A percentile compares a stretch with the other conserved stretches of the same genome.
These are phyloP conservation scores for Jaculus jaculus DNA, from an alignment of 2,113 vertebrate genomes.

Conservation along the genomic window DNA sequence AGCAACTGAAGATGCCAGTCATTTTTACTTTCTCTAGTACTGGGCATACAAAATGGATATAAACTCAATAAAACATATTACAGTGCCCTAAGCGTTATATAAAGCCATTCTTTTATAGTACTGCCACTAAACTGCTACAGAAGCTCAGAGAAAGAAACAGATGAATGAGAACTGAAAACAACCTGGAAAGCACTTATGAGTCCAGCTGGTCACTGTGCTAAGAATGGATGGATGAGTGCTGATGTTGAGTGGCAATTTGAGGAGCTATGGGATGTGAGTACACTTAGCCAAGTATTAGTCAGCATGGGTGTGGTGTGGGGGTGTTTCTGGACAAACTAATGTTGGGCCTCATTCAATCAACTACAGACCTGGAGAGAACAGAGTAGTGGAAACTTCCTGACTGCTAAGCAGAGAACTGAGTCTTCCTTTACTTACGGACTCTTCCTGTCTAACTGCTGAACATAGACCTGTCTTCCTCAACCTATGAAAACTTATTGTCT, in stretches of 20 bases:
- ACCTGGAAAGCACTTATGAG: not conserved
- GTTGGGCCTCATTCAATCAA: not conserved
- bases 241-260: not conserved
- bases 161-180: slow-evolving; percentile 7
- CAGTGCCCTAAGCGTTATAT: not conserved
- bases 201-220: not conserved
- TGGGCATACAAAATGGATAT: slow-evolving; percentile 22
- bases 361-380: not conserved
- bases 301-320: not conserved
- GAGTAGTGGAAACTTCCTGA: not conserved
- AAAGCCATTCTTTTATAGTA: not conserved
- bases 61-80: slow-evolving; percentile 23
- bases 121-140: not conserved
- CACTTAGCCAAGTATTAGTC: not conserved
- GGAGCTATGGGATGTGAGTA: not conserved
- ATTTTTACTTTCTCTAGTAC: not conserved
- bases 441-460: too few relatives aligned
- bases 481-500: too few relatives aligned
- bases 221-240: not conserved
- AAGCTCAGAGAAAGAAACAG: not conserved
- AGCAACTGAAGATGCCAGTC: not conserved
- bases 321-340: not conserved
- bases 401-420: not conserved
- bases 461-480: too few relatives aligned
- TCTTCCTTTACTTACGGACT: not conserved